Conservation (phyloP, 2,113 vertebrate genomes). For the Cairina moschata region DNA sequence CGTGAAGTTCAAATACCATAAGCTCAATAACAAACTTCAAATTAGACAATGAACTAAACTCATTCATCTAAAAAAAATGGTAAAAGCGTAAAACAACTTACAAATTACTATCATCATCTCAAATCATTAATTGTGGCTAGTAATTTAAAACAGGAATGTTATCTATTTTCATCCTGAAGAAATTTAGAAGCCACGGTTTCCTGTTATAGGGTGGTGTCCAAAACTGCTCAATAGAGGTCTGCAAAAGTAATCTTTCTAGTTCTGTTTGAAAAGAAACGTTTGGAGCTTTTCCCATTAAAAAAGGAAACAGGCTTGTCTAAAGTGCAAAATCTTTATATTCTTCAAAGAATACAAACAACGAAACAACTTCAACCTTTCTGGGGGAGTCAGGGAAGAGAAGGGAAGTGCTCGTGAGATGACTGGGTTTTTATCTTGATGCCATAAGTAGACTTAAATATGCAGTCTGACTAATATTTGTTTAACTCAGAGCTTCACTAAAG, state of each 20-base stretch:
- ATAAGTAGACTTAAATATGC: conserved; percentile 11
- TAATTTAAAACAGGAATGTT: conserved; percentile 78
- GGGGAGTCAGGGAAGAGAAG: not conserved
- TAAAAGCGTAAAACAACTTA: conserved; percentile 75
- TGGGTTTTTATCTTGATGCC: conserved; percentile 45
- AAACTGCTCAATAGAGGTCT: conserved; percentile 83
- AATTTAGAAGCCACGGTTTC: conserved; percentile 88
- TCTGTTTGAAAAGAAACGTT: conserved; percentile 79
- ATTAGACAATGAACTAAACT: not conserved
- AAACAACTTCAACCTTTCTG: conserved; percentile 1
- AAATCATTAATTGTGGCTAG: conserved; percentile 76
- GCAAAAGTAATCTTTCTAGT: conserved; percentile 88
- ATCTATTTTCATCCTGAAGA: conserved; percentile 88
- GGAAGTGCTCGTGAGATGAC: not conserved
- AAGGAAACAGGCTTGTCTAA: conserved; percentile 77
- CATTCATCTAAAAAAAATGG: conserved; percentile 1
- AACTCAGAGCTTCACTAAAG: conserved; percentile 21
- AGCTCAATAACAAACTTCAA: not conserved
- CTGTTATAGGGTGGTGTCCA: conserved; percentile 88
- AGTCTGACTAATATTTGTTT: conserved; percentile 61
- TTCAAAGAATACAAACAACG: conserved; percentile 61
- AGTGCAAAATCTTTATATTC: conserved; percentile 42
- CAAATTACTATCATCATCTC: conserved; percentile 66
- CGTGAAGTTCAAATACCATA: not conserved
- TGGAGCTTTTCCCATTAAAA: conserved; percentile 76